Evolutionary conservation across 2,888 invertebrate genomes (phyloP), one percentile per base, ranked within the genome.

Genomic region (Orchestes rusci): DNA sequence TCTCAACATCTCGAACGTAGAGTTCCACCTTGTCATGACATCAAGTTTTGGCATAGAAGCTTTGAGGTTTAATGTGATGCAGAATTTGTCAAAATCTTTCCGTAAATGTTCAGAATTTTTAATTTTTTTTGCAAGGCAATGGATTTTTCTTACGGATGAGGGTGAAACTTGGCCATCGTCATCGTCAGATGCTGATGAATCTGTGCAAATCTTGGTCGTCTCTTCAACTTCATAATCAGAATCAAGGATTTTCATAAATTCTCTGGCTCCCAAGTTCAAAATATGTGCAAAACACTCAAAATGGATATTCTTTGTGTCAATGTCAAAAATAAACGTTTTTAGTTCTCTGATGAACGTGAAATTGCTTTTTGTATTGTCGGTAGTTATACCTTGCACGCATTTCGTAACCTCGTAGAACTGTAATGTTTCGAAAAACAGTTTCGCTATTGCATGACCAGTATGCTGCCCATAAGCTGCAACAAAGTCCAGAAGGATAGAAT

Each of bases 221-320:
- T 43, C n/a, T n/a, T n/a, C n/a, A n/a, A n/a, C 30, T 36, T 38
- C 36, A 42, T 35, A 15, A 19, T 44, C 37, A 2, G 35, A 16
- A 40, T 40, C 37, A 12, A 49, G 31, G 27, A 45, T 47, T 47
- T 50, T 47, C 31, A 36, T 43, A 13, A 52, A 41, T 39, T 50
- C 44, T 39, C 41, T 39, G 3, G 37, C 44, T 29, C 43, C 51
- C 39, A 57, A 48, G 38, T 57, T 57, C 27, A 55, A 43, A 16
- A 57, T 53, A 18, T 53, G 53, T 8, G 53, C 43, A 20, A 56
- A 45, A 43, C 54, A 57, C 5, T 48, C 42, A 36, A 56, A 57
- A 36, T 58, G 54, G 29, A 43, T 45, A 33, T 56, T 36, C 43
- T 48, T 38, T 10, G 27, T 7, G 45, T 54, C 50, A 43, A 53